Conservation (phyloP, 2,888 invertebrate species). For the Myopa testacea region DNA sequence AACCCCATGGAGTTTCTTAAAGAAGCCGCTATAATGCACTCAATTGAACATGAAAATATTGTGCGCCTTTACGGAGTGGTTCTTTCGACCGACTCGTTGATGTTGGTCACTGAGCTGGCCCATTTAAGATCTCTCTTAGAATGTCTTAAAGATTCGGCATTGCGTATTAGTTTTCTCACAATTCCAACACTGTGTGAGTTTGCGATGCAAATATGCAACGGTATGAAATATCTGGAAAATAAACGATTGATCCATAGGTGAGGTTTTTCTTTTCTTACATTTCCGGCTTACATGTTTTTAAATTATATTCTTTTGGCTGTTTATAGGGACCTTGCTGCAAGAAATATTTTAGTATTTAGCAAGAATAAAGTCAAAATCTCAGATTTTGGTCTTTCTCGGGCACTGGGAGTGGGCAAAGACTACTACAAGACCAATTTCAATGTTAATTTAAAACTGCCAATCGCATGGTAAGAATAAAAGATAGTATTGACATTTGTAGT, state of each 20-base stretch:
- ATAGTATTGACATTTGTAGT: no score
- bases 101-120: constrained; percentile 90
- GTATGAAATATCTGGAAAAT: constrained; percentile 97
- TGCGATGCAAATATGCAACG: constrained; percentile 95
- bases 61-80: constrained; percentile 98
- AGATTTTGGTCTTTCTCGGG: constrained; percentile 95
- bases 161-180: constrained; percentile 89
- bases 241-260: constrained; percentile 95
- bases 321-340: constrained; percentile 90
- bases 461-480: constrained; percentile 83
- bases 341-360: constrained; percentile 97
- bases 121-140: constrained; percentile 94
- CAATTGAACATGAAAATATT: constrained; percentile 96
- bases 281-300: background rate
- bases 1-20: constrained; percentile 97
- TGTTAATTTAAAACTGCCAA: constrained; percentile 95
- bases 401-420: constrained; percentile 96
- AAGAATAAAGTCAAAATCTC: constrained; percentile 98
- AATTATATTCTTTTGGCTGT: background rate
- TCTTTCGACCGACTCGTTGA: constrained; percentile 88
- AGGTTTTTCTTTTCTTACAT: constrained; percentile 21
- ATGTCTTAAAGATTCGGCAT: constrained; percentile 92
- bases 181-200: constrained; percentile 94
- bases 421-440: constrained; percentile 99
- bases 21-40: constrained; percentile 98